A percentile compares a stretch with the other conserved stretches of the same genome.
Conservation (phyloP, 2,888 invertebrate genomes). For the Phytoseiulus persimilis region DNA sequence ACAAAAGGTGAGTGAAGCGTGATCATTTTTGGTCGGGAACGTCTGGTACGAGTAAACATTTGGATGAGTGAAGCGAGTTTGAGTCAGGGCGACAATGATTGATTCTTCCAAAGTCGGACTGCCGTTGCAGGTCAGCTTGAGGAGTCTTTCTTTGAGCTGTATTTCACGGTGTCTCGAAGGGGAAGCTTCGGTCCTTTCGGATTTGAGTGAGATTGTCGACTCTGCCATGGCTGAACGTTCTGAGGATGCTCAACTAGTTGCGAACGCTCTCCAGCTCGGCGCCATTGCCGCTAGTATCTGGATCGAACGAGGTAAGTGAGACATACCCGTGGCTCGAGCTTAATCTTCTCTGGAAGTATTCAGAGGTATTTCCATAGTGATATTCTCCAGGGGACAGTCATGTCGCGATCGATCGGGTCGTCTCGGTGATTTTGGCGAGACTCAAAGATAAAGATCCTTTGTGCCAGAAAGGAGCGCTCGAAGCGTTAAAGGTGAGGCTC, state of each 20-base stretch:
- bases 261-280: background rate
- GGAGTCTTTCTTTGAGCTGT: background rate
- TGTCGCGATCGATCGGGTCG: background rate
- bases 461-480: slow-evolving; percentile 20
- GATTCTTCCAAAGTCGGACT: too few relatives aligned
- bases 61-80: too few relatives aligned
- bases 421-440: background rate
- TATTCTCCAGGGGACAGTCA: background rate
- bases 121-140: background rate
- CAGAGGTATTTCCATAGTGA: too few relatives aligned
- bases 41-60: too few relatives aligned
- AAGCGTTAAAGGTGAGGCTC: slow-evolving; percentile 6
- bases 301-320: background rate
- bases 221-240: slow-evolving; percentile 7
- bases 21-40: too few relatives aligned
- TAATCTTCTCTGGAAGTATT: too few relatives aligned
- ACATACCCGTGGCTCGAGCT: too few relatives aligned
- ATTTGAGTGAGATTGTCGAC: background rate
- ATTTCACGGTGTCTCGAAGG: background rate
- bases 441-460: slow-evolving; percentile 27
- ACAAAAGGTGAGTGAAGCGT: background rate
- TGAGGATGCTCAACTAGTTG: slow-evolving; percentile 1
- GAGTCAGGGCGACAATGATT: too few relatives aligned
- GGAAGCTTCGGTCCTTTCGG: slow-evolving; percentile 7
- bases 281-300: slow-evolving; percentile 1